Evolutionary conservation across 1,140 invertebrate genomes (phyloP), one percentile per base, ranked within the genome.

Genomic region (Drosophila lini): DNA sequence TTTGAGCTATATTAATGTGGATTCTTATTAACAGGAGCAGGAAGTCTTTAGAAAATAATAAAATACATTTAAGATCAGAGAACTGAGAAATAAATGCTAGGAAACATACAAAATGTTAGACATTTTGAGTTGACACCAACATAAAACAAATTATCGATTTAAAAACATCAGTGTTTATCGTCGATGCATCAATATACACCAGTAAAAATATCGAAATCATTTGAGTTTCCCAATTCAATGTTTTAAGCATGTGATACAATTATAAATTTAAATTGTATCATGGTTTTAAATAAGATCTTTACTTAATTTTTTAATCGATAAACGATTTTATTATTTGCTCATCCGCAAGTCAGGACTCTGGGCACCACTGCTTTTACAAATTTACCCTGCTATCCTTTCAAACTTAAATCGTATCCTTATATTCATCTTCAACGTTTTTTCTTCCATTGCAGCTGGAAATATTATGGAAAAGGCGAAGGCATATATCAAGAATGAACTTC

Each of bases 391-490:
- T 28, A n/a, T 48, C 15, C 9, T 5, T 9, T 10, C 5, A 5
- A 28, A 28, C 28, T 11, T 16, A 31, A 28, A 52, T 9, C 1
- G 0, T 15, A 7, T 34, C 13, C 22, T 8, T n/a, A 31, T 38
- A 45, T 28, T 34, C n/a, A 9, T 22, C 19, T 34, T n/a, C 6
- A 19, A 28, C 0, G 4, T 50, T 50, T 40, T 3, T 36, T 5
- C 19, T 38, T 55, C 13, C 6, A 7, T 65, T 85, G 0, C 48
- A 90, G 90, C 44, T 74, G 60, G 58, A 38, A 48, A 63, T 81
- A 93, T 92, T 92, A 94, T 94, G 94, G 94, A 94, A 93, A 94
- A 94, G 90, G 94, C 94, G 84, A 94, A 94, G 91, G 94, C 94
- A 53, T 94, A 94, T 88, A 94, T 94, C 83, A 94, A 94, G 90